A percentile compares a stretch with the other conserved stretches of the same genome.
Conservation (phyloP, 2,888 invertebrate genomes). For the Acanthosepion esculentum region DNA sequence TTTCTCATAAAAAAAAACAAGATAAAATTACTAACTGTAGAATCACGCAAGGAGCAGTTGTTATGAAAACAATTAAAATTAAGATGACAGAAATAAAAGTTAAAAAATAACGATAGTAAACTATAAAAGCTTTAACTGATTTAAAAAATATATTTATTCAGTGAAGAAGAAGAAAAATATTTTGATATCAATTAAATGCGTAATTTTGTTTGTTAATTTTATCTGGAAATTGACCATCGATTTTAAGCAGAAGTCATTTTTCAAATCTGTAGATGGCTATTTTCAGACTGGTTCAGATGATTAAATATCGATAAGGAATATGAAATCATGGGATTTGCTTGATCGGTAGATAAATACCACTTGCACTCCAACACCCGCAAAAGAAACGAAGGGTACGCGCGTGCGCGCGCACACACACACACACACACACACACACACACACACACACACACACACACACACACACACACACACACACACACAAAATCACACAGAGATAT, state of each 20-base stretch:
- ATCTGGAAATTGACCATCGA: not conserved
- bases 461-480: not conserved
- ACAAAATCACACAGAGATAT: not conserved
- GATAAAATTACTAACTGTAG: too few species aligned
- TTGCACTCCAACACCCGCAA: not conserved
- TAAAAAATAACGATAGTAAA: too few species aligned
- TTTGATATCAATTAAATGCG: not conserved
- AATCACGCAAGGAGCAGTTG: too few species aligned
- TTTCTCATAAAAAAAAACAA: too few species aligned
- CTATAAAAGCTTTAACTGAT: too few species aligned
- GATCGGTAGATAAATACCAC: not conserved
- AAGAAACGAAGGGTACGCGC: too few species aligned
- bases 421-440: not conserved
- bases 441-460: not conserved
- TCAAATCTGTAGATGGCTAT: not conserved
- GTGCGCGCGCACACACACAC: not conserved
- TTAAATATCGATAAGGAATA: not conserved
- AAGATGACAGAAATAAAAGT: too few species aligned
- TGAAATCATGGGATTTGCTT: not conserved
- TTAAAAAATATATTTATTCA: too few species aligned
- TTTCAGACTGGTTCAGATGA: not conserved
- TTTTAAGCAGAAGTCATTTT: not conserved
- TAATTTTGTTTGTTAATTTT: not conserved
- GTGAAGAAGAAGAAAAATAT: too few species aligned
- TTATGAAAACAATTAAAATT: too few species aligned